These are phyloP conservation scores for Drosophila kikkawai DNA, from an alignment of 1,140 invertebrate genomes.

Conservation along the genomic window DNA sequence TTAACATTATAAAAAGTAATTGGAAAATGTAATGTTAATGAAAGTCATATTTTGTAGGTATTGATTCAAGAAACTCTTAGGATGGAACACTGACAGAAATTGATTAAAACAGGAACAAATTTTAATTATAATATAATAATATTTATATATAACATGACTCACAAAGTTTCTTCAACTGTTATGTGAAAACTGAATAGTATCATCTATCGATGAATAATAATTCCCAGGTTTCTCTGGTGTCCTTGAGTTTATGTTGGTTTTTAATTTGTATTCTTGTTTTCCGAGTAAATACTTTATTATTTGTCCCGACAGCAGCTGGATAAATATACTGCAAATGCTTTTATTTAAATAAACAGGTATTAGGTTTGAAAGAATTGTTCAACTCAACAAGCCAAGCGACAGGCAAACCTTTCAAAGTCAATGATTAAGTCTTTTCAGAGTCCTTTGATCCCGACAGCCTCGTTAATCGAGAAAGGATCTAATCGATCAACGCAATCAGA, in stretches of 20 bases:
- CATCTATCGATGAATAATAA: background rate
- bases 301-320: conserved; percentile 14
- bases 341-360: conserved; percentile 8
- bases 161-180: background rate
- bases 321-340: conserved; percentile 31
- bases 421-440: background rate
- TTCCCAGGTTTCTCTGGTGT: background rate
- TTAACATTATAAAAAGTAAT: background rate
- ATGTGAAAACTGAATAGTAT: too few species aligned
- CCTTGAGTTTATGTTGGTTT: conserved; percentile 18
- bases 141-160: background rate
- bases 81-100: background rate
- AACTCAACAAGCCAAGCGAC: background rate
- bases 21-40: conserved; percentile 1
- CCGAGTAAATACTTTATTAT: conserved; percentile 18
- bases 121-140: background rate
- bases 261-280: conserved; percentile 9
- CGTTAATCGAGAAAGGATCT: conserved; percentile 8
- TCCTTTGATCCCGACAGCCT: background rate
- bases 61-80: background rate
- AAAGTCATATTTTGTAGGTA: background rate
- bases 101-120: background rate
- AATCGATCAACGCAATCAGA: conserved; percentile 18
- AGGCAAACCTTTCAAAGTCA: background rate
- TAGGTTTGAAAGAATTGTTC: background rate